Conservation (phyloP, 2,113 vertebrate genomes). For the Morone chrysops region DNA sequence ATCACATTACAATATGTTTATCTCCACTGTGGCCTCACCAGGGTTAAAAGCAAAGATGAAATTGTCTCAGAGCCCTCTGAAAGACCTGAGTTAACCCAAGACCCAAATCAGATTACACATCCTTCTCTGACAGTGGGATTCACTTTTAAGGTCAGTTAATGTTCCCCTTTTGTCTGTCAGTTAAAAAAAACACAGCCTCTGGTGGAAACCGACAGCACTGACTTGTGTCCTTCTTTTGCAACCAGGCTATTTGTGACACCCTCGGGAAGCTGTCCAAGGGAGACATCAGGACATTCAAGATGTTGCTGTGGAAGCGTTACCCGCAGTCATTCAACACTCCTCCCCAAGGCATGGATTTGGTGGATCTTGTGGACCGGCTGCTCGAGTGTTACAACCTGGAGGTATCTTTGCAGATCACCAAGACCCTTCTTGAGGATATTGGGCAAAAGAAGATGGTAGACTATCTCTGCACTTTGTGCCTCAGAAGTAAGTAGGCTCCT, state of each 20-base stretch:
- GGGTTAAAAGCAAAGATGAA: conserved; percentile 33
- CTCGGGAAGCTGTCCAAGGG: conserved; percentile 58
- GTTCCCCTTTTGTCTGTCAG: background rate
- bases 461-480: conserved; percentile 55
- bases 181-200: background rate
- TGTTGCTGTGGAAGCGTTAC: conserved; percentile 71
- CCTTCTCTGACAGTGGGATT: conserved; percentile 79
- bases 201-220: background rate
- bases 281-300: conserved; percentile 60
- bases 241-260: conserved; percentile 70
- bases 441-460: conserved; percentile 35
- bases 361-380: conserved; percentile 79
- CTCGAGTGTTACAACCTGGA: conserved; percentile 72
- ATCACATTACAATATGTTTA: conserved; percentile 10
- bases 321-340: conserved; percentile 69
- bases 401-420: conserved; percentile 74
- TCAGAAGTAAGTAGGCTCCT: conserved; percentile 69
- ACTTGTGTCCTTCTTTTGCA: conserved; percentile 21
- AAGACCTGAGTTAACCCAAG: conserved; percentile 45
- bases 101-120: conserved; percentile 50
- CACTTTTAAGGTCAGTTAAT: conserved; percentile 75
- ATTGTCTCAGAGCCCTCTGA: background rate
- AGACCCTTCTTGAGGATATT: conserved; percentile 61
- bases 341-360: conserved; percentile 66
- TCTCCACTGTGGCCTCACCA: conserved; percentile 37